Percentiles rank a stretch among this genome's conserved stretches.
Evolutionary conservation across 2,797 vertebrate genomes (phyloP).

Genomic region (Luscinia luscinia): DNA sequence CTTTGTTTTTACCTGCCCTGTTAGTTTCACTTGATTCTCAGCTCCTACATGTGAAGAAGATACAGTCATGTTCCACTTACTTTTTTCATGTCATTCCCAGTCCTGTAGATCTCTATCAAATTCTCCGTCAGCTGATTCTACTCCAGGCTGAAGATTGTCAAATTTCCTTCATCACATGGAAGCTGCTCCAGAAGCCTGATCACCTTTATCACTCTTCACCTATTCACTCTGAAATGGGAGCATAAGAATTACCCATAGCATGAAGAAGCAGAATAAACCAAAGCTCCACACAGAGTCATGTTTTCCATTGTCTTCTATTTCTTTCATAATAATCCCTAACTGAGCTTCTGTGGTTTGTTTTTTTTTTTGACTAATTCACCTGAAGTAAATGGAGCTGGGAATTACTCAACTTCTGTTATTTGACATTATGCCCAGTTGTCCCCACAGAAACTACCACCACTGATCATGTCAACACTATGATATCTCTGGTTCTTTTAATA

Average conservation of each 20-base stretch:
- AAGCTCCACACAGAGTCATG: neutral
- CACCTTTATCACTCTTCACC: neutral
- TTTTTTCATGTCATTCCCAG: neutral
- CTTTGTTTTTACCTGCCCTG: neutral
- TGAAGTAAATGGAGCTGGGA: neutral
- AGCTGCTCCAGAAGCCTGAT: neutral
- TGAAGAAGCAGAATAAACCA: neutral
- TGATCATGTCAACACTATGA: fast-evolving
- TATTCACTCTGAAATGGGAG: neutral
- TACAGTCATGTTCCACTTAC: neutral
- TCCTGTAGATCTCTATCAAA: neutral
- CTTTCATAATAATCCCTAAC: neutral
- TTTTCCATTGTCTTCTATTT: neutral
- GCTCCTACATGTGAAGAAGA: neutral
- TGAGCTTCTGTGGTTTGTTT: fast-evolving
- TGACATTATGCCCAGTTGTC: neutral
- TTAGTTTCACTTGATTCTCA: neutral
- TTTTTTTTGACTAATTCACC: neutral
- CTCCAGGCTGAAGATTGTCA: neutral
- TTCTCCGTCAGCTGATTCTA: neutral
- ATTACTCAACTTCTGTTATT: neutral
- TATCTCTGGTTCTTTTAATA: neutral
- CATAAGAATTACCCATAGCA: neutral
- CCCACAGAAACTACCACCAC: neutral
- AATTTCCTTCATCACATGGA: neutral